Conservation (phyloP, 92 coral and sea anemone genomes). For the Montipora capitata region DNA sequence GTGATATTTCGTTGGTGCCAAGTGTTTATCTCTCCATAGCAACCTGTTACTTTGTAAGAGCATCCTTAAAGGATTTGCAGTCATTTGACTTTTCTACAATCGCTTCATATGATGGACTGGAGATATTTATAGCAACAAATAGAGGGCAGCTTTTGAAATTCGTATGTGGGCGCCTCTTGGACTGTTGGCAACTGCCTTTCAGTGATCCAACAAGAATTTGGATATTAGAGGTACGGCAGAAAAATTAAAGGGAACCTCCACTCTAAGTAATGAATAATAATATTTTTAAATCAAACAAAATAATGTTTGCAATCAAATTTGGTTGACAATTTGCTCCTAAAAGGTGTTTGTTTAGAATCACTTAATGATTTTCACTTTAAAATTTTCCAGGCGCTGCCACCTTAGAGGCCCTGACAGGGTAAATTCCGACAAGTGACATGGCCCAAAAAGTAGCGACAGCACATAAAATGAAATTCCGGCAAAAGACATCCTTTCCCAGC, state of each 20-base stretch:
- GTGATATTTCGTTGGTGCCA: conserved; percentile 59
- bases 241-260: neutral
- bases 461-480: too few relatives aligned
- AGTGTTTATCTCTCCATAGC: conserved; percentile 53
- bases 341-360: too few relatives aligned
- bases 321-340: too few relatives aligned
- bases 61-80: neutral
- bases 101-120: conserved; percentile 5
- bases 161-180: conserved; percentile 70
- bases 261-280: neutral
- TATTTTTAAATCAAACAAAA: too few relatives aligned
- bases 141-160: conserved; percentile 87
- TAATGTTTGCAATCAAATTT: too few relatives aligned
- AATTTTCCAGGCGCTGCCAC: too few relatives aligned
- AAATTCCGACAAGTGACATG: too few relatives aligned
- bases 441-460: too few relatives aligned
- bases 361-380: too few relatives aligned
- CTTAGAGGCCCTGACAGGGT: too few relatives aligned
- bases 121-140: conserved; percentile 44
- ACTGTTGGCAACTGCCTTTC: conserved; percentile 89
- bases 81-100: neutral
- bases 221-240: conserved; percentile 72
- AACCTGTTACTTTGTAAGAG: conserved; percentile 53
- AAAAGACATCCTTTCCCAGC: too few relatives aligned
- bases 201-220: conserved; percentile 70